Evolutionary conservation across 2,888 invertebrate genomes (phyloP).

Genomic region (Orthonychiurus folsomi): DNA sequence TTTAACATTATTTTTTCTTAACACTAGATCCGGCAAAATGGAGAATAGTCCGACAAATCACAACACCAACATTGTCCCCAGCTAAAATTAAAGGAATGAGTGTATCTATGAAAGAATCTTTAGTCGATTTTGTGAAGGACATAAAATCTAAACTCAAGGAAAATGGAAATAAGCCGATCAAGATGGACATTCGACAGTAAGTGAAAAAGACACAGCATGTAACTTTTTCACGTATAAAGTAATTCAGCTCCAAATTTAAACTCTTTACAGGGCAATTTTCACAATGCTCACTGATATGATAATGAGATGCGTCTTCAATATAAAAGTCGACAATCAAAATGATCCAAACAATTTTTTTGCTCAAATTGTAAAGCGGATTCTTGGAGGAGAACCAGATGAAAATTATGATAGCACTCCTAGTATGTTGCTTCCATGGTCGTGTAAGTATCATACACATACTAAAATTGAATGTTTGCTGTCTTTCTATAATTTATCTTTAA

Average conservation of each 20-base stretch:
- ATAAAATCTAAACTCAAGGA: slow-evolving; percentile 13
- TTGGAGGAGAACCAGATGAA: slow-evolving; percentile 3
- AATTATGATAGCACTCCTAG: neutral
- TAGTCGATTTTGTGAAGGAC: slow-evolving; percentile 11
- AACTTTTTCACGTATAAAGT: neutral
- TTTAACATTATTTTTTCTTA: neutral
- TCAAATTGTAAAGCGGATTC: slow-evolving; percentile 6
- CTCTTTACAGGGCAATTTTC: slow-evolving; percentile 10
- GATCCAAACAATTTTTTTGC: slow-evolving; percentile 9
- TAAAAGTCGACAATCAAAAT: slow-evolving; percentile 6
- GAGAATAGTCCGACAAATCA: slow-evolving; percentile 17
- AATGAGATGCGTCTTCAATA: slow-evolving; percentile 14
- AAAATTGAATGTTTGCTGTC: no score
- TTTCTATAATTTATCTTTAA: neutral
- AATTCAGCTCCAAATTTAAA: slow-evolving; percentile 2
- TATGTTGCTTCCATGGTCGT: neutral
- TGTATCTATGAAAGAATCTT: slow-evolving; percentile 17
- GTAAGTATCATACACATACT: no score
- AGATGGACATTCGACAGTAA: slow-evolving; percentile 20
- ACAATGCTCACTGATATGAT: slow-evolving; percentile 24
- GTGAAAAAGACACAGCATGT: no score
- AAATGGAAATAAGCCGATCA: neutral
- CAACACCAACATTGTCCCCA: slow-evolving; percentile 21
- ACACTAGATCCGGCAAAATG: slow-evolving; percentile 22
- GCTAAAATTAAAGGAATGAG: slow-evolving; percentile 27